These are phyloP conservation scores for Habrosyne pyritoides DNA, from an alignment of 2,888 invertebrate genomes.

Conservation along the genomic window DNA sequence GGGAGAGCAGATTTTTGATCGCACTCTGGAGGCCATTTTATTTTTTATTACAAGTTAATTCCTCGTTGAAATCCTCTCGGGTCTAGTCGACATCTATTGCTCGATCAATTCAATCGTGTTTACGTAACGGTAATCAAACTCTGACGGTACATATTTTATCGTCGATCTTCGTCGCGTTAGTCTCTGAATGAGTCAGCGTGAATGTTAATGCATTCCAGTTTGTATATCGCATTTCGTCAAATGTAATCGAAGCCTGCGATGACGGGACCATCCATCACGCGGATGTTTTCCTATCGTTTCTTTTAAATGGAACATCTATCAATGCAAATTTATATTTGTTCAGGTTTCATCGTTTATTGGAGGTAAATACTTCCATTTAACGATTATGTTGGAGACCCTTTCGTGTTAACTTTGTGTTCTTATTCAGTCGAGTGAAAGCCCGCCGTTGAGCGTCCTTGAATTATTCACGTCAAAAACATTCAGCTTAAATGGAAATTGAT, in stretches of 20 bases:
- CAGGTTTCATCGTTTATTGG: conserved; percentile 22
- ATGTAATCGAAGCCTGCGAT: conserved; percentile 58
- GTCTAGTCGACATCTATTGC: not conserved
- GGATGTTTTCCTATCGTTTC: conserved; percentile 58
- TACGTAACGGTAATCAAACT: conserved; percentile 35
- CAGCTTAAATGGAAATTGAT: conserved; percentile 37
- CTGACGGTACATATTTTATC: conserved; percentile 44
- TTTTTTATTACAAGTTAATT: no score
- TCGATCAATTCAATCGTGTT: conserved; percentile 10
- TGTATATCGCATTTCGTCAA: conserved; percentile 76
- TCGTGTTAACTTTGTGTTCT: conserved; percentile 18
- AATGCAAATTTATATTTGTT: conserved; percentile 65
- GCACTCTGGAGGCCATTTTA: no score
- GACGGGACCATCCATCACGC: conserved; percentile 69
- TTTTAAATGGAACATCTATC: conserved; percentile 63
- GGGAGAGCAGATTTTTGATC: no score
- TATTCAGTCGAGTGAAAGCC: conserved; percentile 23
- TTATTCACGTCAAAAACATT: conserved; percentile 43
- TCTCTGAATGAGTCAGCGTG: conserved; percentile 64
- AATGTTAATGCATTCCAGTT: conserved; percentile 75
- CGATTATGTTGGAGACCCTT: not conserved
- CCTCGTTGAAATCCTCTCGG: not conserved
- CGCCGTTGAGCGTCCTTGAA: conserved; percentile 24
- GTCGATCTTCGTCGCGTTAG: conserved; percentile 39
- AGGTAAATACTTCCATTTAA: not conserved